Conservation (phyloP, 2,797 vertebrate genomes). For the Staurois parvus region DNA sequence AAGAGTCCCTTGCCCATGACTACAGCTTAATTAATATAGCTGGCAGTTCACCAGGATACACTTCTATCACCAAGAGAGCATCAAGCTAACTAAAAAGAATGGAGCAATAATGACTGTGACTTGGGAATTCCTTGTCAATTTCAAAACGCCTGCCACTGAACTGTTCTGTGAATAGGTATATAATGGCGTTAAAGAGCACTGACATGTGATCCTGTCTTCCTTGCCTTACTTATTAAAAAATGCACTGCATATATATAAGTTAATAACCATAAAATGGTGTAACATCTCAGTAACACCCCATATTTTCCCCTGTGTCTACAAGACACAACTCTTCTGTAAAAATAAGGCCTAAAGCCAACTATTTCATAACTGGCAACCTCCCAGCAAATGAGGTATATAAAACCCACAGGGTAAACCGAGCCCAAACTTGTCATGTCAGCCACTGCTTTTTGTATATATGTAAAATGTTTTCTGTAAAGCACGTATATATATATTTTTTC, state of each 20-base stretch:
- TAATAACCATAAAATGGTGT: conserved; percentile 49
- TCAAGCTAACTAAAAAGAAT: conserved; percentile 20
- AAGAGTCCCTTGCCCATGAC: conserved; percentile 35
- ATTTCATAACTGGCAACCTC: conserved; percentile 29
- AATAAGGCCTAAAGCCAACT: conserved; percentile 32
- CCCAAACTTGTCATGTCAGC: conserved; percentile 17
- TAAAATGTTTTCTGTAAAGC: conserved; percentile 61
- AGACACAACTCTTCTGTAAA: conserved; percentile 1
- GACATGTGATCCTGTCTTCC: conserved; percentile 10
- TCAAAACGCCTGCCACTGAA: conserved; percentile 13
- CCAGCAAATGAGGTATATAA: conserved; percentile 33
- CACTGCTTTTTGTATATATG: conserved; percentile 55
- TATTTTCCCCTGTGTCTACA: not conserved
- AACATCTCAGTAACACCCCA: not conserved
- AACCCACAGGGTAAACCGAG: conserved; percentile 50
- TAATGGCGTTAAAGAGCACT: conserved; percentile 45
- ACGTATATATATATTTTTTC: conserved; percentile 63
- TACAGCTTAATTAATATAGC: conserved; percentile 47
- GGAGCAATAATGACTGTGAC: conserved; percentile 27
- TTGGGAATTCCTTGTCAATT: conserved; percentile 7
- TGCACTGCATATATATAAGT: conserved; percentile 1
- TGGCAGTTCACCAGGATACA: conserved; percentile 42
- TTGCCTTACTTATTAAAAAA: conserved; percentile 5
- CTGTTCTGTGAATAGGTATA: conserved; percentile 14
- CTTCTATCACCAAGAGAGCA: conserved; percentile 14